Evolutionary conservation across 2,888 invertebrate genomes (phyloP).

Genomic region (Endomychus coccineus): DNA sequence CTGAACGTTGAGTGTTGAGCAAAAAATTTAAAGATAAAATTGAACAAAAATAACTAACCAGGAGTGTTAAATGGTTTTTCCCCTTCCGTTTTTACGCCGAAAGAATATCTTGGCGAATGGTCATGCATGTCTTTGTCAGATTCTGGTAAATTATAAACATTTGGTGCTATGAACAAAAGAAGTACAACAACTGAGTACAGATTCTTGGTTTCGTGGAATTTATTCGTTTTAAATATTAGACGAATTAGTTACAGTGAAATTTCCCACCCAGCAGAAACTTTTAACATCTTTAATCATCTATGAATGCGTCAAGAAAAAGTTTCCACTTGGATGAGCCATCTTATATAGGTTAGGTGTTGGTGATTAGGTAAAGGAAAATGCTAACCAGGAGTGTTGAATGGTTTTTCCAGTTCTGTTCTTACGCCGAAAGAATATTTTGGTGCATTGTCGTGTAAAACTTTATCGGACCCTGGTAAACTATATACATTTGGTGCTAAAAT

Average conservation of each 20-base stretch:
- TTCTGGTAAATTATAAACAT: slow-evolving; percentile 46
- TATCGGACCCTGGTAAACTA: slow-evolving; percentile 42
- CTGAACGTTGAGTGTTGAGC: no score
- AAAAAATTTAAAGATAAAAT: no score
- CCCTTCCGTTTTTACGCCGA: slow-evolving; percentile 50
- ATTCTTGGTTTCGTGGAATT: no score
- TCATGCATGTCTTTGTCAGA: slow-evolving; percentile 51
- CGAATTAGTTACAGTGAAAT: no score
- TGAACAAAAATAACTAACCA: no score
- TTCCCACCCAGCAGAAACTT: no score
- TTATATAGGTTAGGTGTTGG: no score
- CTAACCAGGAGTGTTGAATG: slow-evolving; percentile 18
- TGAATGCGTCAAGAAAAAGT: no score
- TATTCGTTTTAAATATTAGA: no score
- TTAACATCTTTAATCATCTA: no score
- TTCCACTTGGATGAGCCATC: no score
- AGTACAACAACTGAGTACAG: slow-evolving; percentile 4
- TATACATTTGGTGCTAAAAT: slow-evolving; percentile 49
- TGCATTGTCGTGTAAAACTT: slow-evolving; percentile 9
- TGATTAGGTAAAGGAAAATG: no score
- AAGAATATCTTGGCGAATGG: slow-evolving; percentile 54
- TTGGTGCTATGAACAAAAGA: slow-evolving; percentile 41
- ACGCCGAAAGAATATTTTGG: slow-evolving; percentile 47
- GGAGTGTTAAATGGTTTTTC: slow-evolving; percentile 52
- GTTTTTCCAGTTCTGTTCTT: slow-evolving; percentile 45